Evolutionary conservation across 2,113 vertebrate genomes (phyloP).

Genomic region (Indicator maculatus): DNA sequence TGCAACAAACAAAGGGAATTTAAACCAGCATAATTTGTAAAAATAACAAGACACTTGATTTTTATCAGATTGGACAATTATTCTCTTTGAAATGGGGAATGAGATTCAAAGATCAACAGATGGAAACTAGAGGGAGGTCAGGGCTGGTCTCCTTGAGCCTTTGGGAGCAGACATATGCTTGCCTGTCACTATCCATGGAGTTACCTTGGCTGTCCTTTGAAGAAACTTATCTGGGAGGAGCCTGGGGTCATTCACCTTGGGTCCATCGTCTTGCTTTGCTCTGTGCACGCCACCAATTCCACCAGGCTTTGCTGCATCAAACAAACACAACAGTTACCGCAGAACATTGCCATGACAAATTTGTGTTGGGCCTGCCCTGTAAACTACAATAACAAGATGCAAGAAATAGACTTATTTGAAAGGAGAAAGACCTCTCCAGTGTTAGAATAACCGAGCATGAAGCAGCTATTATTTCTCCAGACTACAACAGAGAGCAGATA

Average conservation of each 20-base stretch:
- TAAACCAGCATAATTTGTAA: slow-evolving; percentile 42
- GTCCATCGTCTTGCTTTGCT: slow-evolving; percentile 51
- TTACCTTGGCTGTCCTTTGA: slow-evolving; percentile 93
- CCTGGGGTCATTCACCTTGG: slow-evolving; percentile 47
- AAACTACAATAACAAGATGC: neutral
- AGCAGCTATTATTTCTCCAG: slow-evolving; percentile 11
- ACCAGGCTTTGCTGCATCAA: slow-evolving; percentile 27
- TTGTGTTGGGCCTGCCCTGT: neutral
- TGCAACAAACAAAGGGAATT: slow-evolving; percentile 27
- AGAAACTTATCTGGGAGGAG: slow-evolving; percentile 74
- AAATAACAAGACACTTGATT: slow-evolving; percentile 38
- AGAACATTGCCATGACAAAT: neutral
- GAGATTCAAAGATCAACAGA: slow-evolving; percentile 22
- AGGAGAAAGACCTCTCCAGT: neutral
- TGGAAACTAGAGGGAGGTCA: neutral
- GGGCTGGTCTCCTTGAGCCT: neutral
- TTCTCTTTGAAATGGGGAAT: neutral
- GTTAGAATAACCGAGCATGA: slow-evolving; percentile 1
- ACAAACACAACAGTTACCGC: neutral
- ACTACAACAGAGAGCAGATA: slow-evolving; percentile 9
- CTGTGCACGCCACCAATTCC: neutral
- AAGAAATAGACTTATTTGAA: neutral
- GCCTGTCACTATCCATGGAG: neutral
- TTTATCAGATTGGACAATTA: slow-evolving; percentile 20
- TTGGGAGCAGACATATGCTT: fast-evolving